Conservation (phyloP, 2,797 vertebrate genomes). For the Novumbra hubbsi region DNA sequence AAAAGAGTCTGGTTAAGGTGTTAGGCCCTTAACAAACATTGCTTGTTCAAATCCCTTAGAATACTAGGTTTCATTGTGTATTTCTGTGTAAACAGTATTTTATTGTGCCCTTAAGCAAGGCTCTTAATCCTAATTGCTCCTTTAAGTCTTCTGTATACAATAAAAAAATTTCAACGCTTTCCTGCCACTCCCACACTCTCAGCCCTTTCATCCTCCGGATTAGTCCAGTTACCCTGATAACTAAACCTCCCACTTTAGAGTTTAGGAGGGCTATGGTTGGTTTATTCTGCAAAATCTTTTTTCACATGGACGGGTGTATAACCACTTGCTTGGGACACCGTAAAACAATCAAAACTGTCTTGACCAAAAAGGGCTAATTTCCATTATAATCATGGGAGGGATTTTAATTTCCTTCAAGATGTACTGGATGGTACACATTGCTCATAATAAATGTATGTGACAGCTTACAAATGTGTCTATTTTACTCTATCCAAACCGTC, state of each 20-base stretch:
- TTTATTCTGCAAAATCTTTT: not conserved
- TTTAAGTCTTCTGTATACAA: too few relatives aligned
- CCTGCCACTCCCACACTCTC: constrained; percentile 49
- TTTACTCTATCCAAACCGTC: not conserved
- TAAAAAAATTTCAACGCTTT: constrained; percentile 36
- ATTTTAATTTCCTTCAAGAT: too few relatives aligned
- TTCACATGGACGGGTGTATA: constrained; percentile 12
- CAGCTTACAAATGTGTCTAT: too few relatives aligned
- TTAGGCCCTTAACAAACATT: too few relatives aligned
- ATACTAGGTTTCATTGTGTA: too few relatives aligned
- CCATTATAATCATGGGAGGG: constrained; percentile 1
- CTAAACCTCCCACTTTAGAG: constrained; percentile 50
- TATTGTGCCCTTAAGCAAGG: too few relatives aligned
- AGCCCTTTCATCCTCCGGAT: constrained; percentile 38
- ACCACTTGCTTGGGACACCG: constrained; percentile 17
- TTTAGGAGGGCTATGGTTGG: constrained; percentile 23
- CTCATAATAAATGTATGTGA: too few relatives aligned
- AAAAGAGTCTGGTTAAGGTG: too few relatives aligned
- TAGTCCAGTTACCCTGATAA: constrained; percentile 46
- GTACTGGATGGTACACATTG: too few relatives aligned
- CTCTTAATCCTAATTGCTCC: too few relatives aligned
- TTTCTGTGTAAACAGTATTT: too few relatives aligned
- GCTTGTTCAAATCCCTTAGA: too few relatives aligned
- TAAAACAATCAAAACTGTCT: constrained; percentile 22
- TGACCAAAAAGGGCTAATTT: constrained; percentile 8